Percentiles rank a stretch among this genome's conserved stretches.
Conservation (phyloP, 2,113 vertebrate species). For the Rhabdomys dilectus region DNA sequence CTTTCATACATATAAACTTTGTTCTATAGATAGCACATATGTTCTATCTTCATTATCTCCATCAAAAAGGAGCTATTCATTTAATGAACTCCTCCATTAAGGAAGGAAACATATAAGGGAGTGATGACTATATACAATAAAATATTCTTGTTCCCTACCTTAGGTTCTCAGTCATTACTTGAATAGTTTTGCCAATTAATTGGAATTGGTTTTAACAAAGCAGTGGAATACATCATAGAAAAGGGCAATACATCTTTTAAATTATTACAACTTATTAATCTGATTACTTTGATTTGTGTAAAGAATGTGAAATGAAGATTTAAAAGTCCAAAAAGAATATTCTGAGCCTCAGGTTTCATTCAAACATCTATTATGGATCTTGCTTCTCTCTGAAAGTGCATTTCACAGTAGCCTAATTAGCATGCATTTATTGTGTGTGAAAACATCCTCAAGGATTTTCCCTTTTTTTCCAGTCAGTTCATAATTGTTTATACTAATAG, state of each 20-base stretch:
- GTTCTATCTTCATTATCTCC: not conserved
- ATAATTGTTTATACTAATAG: constrained; percentile 79
- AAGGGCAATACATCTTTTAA: constrained; percentile 27
- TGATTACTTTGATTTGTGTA: constrained; percentile 57
- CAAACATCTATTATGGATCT: constrained; percentile 18
- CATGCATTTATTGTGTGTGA: constrained; percentile 76
- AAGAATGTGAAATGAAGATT: constrained; percentile 37
- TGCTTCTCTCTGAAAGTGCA: constrained; percentile 57
- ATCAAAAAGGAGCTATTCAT: not conserved
- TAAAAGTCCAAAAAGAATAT: constrained; percentile 34
- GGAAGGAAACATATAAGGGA: not conserved
- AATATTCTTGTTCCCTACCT: not conserved
- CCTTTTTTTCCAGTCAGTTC: constrained; percentile 71
- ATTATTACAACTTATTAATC: constrained; percentile 62
- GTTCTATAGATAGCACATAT: not conserved
- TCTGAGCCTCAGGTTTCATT: constrained; percentile 61
- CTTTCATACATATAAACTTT: not conserved
- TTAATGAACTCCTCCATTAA: not conserved
- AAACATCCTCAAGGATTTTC: constrained; percentile 83
- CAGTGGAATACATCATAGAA: not conserved
- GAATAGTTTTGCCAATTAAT: not conserved
- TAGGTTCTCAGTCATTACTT: not conserved
- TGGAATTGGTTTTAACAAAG: not conserved
- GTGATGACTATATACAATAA: not conserved
- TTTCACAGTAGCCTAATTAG: constrained; percentile 58